Conservation (phyloP, 2,113 vertebrate species). For the Crotalus viridis region DNA sequence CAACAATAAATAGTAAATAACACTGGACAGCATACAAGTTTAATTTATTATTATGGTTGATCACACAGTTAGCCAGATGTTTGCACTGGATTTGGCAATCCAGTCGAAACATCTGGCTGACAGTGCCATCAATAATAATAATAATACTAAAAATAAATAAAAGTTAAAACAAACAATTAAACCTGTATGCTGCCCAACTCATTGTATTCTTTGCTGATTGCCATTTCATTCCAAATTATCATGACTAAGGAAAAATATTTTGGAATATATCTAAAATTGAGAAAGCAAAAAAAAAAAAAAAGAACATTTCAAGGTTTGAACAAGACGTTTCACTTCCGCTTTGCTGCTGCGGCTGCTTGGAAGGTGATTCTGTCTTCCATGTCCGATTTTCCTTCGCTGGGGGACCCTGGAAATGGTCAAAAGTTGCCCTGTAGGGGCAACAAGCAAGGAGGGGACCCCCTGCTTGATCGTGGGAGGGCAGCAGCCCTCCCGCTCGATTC, state of each 20-base stretch:
- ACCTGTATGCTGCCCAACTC: not conserved
- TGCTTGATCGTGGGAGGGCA: no score
- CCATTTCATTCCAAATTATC: not conserved
- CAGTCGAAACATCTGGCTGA: not conserved
- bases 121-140: not conserved
- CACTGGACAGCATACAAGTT: not conserved
- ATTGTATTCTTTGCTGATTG: not conserved
- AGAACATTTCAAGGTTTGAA: not conserved
- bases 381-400: no score
- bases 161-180: not conserved
- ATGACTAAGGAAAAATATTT: not conserved
- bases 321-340: no score
- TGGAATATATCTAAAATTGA: not conserved
- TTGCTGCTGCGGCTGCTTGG: no score
- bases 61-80: no score
- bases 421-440: no score
- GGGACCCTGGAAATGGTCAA: no score
- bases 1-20: not conserved
- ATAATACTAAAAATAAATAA: not conserved
- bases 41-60: not conserved
- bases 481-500: no score
- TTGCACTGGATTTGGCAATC: not conserved
- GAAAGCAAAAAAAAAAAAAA: not conserved
- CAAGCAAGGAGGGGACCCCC: no score
- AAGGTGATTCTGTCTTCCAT: no score